Conservation (phyloP, 2,797 vertebrate species). For the Avahi laniger region DNA sequence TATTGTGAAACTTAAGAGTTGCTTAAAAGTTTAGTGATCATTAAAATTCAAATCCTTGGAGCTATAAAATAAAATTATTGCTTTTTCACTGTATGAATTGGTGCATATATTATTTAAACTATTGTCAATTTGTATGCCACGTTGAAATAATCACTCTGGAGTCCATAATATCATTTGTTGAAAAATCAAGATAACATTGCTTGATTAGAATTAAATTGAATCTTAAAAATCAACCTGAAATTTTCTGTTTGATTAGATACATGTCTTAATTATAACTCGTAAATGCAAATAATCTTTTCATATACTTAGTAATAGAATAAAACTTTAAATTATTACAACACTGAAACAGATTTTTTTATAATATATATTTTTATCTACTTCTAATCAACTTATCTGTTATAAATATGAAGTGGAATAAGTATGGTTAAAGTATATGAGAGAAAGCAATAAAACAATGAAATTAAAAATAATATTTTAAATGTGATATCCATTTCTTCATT, state of each 20-base stretch:
- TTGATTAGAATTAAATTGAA: conserved; percentile 56
- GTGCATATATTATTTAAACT: conserved; percentile 60
- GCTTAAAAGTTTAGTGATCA: conserved; percentile 50
- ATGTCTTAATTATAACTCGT: conserved; percentile 13
- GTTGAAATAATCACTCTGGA: conserved; percentile 64
- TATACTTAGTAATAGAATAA: not conserved
- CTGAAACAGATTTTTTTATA: not conserved
- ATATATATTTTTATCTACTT: not conserved
- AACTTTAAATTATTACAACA: not conserved
- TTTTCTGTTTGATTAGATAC: conserved; percentile 2
- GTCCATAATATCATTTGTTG: conserved; percentile 58
- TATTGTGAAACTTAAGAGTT: conserved; percentile 29
- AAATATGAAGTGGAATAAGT: not conserved
- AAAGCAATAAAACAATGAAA: not conserved
- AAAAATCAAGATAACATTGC: conserved; percentile 33
- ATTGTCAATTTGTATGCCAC: conserved; percentile 43
- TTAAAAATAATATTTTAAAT: not conserved
- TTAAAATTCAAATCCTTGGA: conserved; percentile 62
- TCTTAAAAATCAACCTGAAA: conserved; percentile 17
- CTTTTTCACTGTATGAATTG: conserved; percentile 51
- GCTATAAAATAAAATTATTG: conserved; percentile 57
- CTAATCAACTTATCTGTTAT: not conserved
- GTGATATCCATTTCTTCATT: not conserved
- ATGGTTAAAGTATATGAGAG: not conserved
- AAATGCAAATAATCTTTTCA: not conserved